Base-by-base conservation (phyloP, 2,797 vertebrate genomes). In the Myripristis murdjan region DNA sequence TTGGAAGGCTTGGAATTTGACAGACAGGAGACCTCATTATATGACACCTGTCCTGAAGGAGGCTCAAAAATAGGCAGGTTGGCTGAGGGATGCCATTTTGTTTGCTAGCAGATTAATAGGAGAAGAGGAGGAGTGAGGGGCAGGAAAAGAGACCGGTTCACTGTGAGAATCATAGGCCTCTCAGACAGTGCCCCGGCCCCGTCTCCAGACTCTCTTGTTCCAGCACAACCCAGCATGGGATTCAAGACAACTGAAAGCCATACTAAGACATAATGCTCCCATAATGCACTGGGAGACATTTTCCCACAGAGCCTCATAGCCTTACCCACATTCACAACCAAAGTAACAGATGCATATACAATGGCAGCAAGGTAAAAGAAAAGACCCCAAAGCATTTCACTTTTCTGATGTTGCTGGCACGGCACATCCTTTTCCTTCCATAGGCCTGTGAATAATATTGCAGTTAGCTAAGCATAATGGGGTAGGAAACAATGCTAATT, bases 71-170 rank as follows among this genome's bases (percentile, higher is more conserved):
- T 2, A 48, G 43, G 14, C 22, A 35, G n/a, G 5, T 6, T 5
- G 39, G 14, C 23, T 18, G 23, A n/a, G 41, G n/a, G 26, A 4
- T 7, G 26, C 11, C 10, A 35, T 35, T 31, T 35, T 35, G 8
- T 35, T 35, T 10, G 14, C 48, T 23, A 2, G 48, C 24, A 26
- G 23, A 35, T 35, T 8, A 35, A 9, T 51, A 23, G 1, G 7
- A 11, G 8, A 49, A 20, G 33, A 37, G 35, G 53, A 87, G 95
- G 92, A 91, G 70, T 91, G 95, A 97, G 95, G 92, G 95, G 95
- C 96, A 95, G 96, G 94, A 97, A 97, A 97, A 97, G 96, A 97
- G 96, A 97, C 96, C 96, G 96, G 96, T 97, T 97, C 96, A 97
- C 96, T 97, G 96, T 97, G 96, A 97, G 96, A 97, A 95, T 96